Conservation (phyloP, 2,888 invertebrate genomes). For the Nymphalis urticae region DNA sequence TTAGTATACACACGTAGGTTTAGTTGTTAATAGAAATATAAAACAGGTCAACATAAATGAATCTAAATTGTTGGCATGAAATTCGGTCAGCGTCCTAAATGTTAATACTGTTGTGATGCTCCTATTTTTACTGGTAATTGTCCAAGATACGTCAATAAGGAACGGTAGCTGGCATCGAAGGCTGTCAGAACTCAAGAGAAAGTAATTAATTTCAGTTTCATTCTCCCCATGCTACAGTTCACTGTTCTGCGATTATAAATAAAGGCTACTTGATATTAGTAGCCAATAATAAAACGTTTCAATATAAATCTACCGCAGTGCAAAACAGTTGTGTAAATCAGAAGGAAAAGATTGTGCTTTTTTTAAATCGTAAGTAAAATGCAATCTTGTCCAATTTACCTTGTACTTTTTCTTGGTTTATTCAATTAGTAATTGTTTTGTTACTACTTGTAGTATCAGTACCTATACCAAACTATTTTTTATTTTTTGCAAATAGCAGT, state of each 20-base stretch:
- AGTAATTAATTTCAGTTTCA: slow-evolving; percentile 73
- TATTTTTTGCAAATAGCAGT: no score
- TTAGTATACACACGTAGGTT: not conserved
- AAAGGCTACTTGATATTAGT: slow-evolving; percentile 48
- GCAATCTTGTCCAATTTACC: not conserved
- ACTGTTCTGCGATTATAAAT: slow-evolving; percentile 68
- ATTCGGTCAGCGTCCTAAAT: slow-evolving; percentile 74
- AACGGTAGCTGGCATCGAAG: slow-evolving; percentile 51
- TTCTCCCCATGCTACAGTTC: slow-evolving; percentile 60
- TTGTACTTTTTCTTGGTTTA: not conserved
- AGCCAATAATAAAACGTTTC: slow-evolving; percentile 46
- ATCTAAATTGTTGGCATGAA: slow-evolving; percentile 69
- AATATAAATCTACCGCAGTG: slow-evolving; percentile 24
- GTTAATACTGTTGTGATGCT: slow-evolving; percentile 69
- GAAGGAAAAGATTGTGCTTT: slow-evolving; percentile 14
- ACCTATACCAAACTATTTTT: no score
- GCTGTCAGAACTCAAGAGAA: slow-evolving; percentile 54
- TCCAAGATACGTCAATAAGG: slow-evolving; percentile 72
- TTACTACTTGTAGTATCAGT: no score
- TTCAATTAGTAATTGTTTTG: not conserved
- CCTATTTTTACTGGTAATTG: slow-evolving; percentile 77
- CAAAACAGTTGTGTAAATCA: slow-evolving; percentile 28
- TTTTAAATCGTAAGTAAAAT: slow-evolving; percentile 18
- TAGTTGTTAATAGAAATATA: slow-evolving; percentile 8
- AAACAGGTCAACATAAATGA: slow-evolving; percentile 40